phyloP scores from a whole-genome alignment of 2,888 invertebrate species.

The Caenorhabditis sp. region DNA sequence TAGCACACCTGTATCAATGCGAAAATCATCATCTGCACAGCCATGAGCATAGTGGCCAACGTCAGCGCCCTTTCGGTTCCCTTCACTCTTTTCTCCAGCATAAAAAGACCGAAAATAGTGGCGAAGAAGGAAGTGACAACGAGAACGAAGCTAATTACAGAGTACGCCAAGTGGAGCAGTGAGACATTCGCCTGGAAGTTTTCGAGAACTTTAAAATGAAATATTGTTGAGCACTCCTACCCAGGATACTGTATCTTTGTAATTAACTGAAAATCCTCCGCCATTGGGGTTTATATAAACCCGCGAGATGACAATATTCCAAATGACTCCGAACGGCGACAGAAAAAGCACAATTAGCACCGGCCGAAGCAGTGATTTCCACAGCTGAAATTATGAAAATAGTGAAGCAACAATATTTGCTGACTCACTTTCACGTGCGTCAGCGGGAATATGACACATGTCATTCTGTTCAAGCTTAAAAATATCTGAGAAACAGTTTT shows the following conservation, averaged over 20 bases:
- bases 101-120: slow-evolving; percentile 25
- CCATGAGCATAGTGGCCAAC: slow-evolving; percentile 29
- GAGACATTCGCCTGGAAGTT: slow-evolving; percentile 30
- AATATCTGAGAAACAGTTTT: slow-evolving; percentile 36
- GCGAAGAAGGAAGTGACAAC: slow-evolving; percentile 13
- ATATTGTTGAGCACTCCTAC: too few species aligned
- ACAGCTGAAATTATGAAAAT: slow-evolving; percentile 42
- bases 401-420: too few species aligned
- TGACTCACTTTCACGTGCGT: slow-evolving; percentile 5
- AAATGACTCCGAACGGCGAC: slow-evolving; percentile 17
- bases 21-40: slow-evolving; percentile 24
- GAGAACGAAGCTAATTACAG: slow-evolving; percentile 6
- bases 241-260: slow-evolving; percentile 21
- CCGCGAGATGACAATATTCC: slow-evolving; percentile 31
- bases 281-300: slow-evolving; percentile 36
- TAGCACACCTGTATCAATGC: slow-evolving; percentile 32
- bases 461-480: slow-evolving; percentile 37
- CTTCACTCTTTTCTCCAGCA: slow-evolving; percentile 20
- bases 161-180: slow-evolving; percentile 26
- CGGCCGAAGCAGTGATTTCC: slow-evolving; percentile 1
- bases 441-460: slow-evolving; percentile 22
- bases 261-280: slow-evolving; percentile 28
- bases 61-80: slow-evolving; percentile 30
- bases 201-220: not conserved
- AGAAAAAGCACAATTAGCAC: slow-evolving; percentile 2